A percentile compares a stretch with the other conserved stretches of the same genome.
These are phyloP conservation scores for Sanderia malayensis DNA, from an alignment of 30 jellyfish, hydroid and myxozoan species.

Conservation along the genomic window DNA sequence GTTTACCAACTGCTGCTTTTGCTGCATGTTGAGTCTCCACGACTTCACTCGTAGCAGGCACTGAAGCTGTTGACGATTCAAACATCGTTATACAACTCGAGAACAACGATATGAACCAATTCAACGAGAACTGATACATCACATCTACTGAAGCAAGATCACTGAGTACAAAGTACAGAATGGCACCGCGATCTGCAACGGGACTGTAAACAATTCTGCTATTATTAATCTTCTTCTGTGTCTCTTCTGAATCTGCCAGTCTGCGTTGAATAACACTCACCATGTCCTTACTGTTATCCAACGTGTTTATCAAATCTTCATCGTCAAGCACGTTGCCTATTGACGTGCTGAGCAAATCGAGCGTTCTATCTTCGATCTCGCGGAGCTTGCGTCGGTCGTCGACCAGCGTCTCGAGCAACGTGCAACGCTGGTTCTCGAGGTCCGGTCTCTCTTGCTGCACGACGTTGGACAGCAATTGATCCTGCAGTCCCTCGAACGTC, in stretches of 20 bases:
- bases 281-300: slow-evolving; percentile 70
- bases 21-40: neutral
- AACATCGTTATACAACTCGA: slow-evolving; percentile 49
- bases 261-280: slow-evolving; percentile 53
- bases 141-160: slow-evolving; percentile 69
- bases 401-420: slow-evolving; percentile 50
- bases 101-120: slow-evolving; percentile 70
- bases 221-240: slow-evolving; percentile 43
- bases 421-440: slow-evolving; percentile 66
- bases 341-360: slow-evolving; percentile 62
- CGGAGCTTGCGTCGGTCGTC: slow-evolving; percentile 59
- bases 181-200: slow-evolving; percentile 85
- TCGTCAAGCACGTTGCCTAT: slow-evolving; percentile 83
- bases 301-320: slow-evolving; percentile 73
- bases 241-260: slow-evolving; percentile 56
- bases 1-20: neutral
- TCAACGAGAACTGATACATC: slow-evolving; percentile 88
- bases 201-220: slow-evolving; percentile 68
- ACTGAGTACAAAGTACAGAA: slow-evolving; percentile 61
- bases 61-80: slow-evolving; percentile 18
- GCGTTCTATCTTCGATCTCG: slow-evolving; percentile 73
- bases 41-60: slow-evolving; percentile 1
- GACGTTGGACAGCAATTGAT: slow-evolving; percentile 74
- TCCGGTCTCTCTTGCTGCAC: slow-evolving; percentile 86
- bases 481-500: slow-evolving; percentile 78